Evolutionary conservation across 2,797 vertebrate genomes (phyloP).

Genomic region (Neosilurus hyrtlii): DNA sequence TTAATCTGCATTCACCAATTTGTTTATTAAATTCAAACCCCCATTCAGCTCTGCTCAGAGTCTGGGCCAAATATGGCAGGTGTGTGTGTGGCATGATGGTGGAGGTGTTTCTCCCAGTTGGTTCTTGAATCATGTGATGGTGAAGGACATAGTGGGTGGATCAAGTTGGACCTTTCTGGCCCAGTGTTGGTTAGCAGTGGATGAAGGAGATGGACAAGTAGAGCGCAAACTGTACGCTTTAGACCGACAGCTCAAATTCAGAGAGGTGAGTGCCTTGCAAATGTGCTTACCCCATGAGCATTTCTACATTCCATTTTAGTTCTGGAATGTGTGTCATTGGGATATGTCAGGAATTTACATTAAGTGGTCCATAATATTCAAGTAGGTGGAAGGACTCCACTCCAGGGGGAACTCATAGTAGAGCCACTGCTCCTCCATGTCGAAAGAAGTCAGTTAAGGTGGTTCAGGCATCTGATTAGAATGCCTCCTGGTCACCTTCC

Average conservation of each 20-base stretch:
- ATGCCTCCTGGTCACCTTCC: too few species aligned
- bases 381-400: background rate
- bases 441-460: too few species aligned
- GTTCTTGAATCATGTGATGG: constrained; percentile 75
- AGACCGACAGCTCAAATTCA: constrained; percentile 62
- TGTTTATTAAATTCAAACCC: background rate
- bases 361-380: background rate
- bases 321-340: background rate
- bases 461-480: too few species aligned
- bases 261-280: constrained; percentile 63
- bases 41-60: constrained; percentile 65
- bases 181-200: constrained; percentile 78
- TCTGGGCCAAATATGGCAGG: constrained; percentile 73
- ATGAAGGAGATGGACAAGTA: constrained; percentile 70
- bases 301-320: background rate
- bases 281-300: background rate
- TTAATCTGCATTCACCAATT: background rate
- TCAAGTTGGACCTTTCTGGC: constrained; percentile 72
- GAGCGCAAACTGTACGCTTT: constrained; percentile 69
- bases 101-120: constrained; percentile 72
- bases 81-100: constrained; percentile 82
- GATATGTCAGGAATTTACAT: background rate
- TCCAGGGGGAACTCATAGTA: too few species aligned
- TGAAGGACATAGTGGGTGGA: constrained; percentile 64
- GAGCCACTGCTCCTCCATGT: too few species aligned